Base-by-base conservation (phyloP, 2,888 invertebrate species). In the Tenthredo distinguenda region DNA sequence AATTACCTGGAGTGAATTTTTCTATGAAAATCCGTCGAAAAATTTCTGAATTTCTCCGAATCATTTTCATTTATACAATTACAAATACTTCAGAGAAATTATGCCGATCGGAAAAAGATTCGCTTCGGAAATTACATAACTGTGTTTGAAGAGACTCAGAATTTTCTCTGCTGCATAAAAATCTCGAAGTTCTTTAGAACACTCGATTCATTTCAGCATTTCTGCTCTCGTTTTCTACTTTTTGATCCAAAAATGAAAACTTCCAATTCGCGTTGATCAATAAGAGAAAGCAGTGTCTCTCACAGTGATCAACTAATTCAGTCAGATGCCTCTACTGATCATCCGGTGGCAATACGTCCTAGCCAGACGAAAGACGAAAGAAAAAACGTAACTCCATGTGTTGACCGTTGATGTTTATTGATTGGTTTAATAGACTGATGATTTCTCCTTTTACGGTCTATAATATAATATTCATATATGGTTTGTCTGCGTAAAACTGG, bases 391-490 rank as follows among this genome's bases (percentile, higher is more conserved):
- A 68, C 18, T 68, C 34, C 1, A 34, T 34, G 5, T 47, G 47
- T 47, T 47, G 15, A 47, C 47, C 15, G 47, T 68, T 68, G 18
- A 34, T 15, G 34, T 34, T 18, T 31, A 68, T 34, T 68, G 68
- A 68, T 65, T 68, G 18, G 12, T 26, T 68, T 34, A 34, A 68
- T 15, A 12, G 68, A 55, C 55, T 34, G 6, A 68, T 68, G 81
- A 62, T 81, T 81, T 81, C 81, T 81, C 81, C 81, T 62, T 62
- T 81, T 81, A 58, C 21, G 62, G 81, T 21, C 77, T 18, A 37
- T 40, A 50, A 37, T 40, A 50, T 55, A 40, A 62, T 81, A 76
- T 21, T 26, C 4, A 15, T 34, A n/a, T n/a, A 18, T n/a, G n/a
- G 31, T 55, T 21, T 34, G 18, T 62, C 6, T 81, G 18, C 12